Conservation (phyloP, 2,113 vertebrate species). For the Hyla sarda region DNA sequence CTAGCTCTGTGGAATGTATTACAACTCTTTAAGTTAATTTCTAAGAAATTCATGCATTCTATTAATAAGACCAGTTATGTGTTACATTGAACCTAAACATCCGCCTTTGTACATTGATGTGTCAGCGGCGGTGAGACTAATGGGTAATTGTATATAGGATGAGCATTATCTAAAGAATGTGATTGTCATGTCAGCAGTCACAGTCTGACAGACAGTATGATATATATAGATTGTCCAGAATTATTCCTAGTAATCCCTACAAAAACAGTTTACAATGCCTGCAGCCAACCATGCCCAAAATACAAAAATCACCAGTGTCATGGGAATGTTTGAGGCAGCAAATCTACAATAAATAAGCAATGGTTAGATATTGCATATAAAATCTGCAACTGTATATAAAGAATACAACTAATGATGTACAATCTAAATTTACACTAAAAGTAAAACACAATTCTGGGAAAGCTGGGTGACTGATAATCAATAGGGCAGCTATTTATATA, state of each 20-base stretch:
- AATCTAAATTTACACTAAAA: background rate
- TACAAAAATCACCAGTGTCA: conserved; percentile 26
- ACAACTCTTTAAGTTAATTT: background rate
- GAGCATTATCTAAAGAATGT: conserved; percentile 18
- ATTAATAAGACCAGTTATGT: conserved; percentile 5
- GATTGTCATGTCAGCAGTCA: conserved; percentile 34
- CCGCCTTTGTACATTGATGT: background rate
- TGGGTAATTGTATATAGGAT: background rate
- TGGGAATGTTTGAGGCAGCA: conserved; percentile 17
- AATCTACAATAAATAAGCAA: background rate
- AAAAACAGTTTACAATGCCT: conserved; percentile 16
- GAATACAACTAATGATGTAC: background rate
- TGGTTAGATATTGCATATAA: background rate
- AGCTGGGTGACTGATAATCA: too few species aligned
- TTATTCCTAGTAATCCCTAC: conserved; percentile 39
- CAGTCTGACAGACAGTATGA: conserved; percentile 39
- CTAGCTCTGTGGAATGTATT: background rate
- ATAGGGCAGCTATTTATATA: background rate
- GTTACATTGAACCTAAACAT: background rate
- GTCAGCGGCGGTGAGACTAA: background rate
- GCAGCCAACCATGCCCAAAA: conserved; percentile 26
- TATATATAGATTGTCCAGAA: conserved; percentile 22
- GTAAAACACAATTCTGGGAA: too few species aligned
- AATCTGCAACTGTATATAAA: background rate
- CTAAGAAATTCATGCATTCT: background rate